Conservation (phyloP, 2,797 vertebrate species). For the Lithobates pipiens region DNA sequence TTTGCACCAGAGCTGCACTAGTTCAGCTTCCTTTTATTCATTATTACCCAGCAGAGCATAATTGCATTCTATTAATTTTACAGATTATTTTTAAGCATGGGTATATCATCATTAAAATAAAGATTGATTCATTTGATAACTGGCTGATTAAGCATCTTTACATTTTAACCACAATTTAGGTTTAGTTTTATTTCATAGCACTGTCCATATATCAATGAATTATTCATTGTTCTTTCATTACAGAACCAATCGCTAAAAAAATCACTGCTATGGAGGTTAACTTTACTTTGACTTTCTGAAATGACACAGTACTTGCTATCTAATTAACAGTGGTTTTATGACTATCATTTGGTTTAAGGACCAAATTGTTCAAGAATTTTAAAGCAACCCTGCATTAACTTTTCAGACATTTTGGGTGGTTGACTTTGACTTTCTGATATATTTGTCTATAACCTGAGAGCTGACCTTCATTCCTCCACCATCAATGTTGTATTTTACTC, state of each 20-base stretch:
- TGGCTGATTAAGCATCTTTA: constrained; percentile 72
- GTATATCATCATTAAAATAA: constrained; percentile 68
- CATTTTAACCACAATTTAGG: constrained; percentile 73
- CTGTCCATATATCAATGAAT: constrained; percentile 78
- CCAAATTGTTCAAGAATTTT: constrained; percentile 67
- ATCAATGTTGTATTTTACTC: constrained; percentile 48
- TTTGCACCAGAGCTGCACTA: constrained; percentile 39
- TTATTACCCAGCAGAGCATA: constrained; percentile 20
- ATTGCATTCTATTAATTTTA: constrained; percentile 60
- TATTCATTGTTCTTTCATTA: constrained; percentile 81
- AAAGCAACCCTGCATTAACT: constrained; percentile 53
- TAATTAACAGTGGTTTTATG: constrained; percentile 74
- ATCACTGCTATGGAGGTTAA: constrained; percentile 72
- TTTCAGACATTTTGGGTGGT: constrained; percentile 52
- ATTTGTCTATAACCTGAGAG: constrained; percentile 43
- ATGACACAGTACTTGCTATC: constrained; percentile 68
- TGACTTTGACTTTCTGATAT: constrained; percentile 59
- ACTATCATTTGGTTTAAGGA: constrained; percentile 69
- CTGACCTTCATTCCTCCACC: constrained; percentile 53
- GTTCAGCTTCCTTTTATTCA: constrained; percentile 38
- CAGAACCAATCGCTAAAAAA: constrained; percentile 74
- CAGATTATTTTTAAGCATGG: constrained; percentile 60
- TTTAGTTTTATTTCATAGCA: constrained; percentile 77
- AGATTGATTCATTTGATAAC: constrained; percentile 68
- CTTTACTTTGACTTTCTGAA: constrained; percentile 73